A percentile compares a stretch with the other conserved stretches of the same genome.
Conservation (phyloP, 2,888 invertebrate genomes). For the Nymphalis urticae region DNA sequence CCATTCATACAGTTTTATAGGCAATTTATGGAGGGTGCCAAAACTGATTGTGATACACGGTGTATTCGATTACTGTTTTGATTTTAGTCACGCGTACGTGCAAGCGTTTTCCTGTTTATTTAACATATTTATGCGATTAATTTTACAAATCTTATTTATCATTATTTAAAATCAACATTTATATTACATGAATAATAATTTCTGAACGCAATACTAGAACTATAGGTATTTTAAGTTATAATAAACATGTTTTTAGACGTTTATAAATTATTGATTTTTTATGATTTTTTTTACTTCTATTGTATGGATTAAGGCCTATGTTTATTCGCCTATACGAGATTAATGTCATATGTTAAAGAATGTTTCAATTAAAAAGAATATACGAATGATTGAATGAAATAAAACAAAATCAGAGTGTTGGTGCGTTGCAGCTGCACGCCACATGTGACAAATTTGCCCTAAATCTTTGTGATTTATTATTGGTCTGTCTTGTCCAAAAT, state of each 20-base stretch:
- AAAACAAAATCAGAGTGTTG: conserved; percentile 12
- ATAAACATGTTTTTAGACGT: too few relatives aligned
- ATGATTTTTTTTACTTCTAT: neutral
- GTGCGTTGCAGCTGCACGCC: conserved; percentile 66
- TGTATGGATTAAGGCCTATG: neutral
- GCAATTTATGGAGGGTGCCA: conserved; percentile 57
- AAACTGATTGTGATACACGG: conserved; percentile 55
- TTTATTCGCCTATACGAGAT: neutral
- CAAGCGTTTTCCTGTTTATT: conserved; percentile 46
- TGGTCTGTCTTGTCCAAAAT: conserved; percentile 20
- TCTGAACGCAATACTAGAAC: too few relatives aligned
- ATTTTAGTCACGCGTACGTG: conserved; percentile 64
- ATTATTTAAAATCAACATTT: neutral
- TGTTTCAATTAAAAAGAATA: neutral
- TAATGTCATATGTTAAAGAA: neutral
- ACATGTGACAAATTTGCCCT: conserved; percentile 60
- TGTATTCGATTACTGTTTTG: conserved; percentile 65
- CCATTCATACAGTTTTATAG: conserved; percentile 53
- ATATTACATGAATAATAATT: too few relatives aligned
- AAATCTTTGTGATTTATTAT: conserved; percentile 67
- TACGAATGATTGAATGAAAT: conserved; percentile 13
- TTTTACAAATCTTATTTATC: neutral
- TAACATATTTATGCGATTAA: conserved; percentile 32
- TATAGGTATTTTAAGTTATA: too few relatives aligned
- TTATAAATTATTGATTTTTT: too few relatives aligned